Conservation (phyloP, 2,888 invertebrate species). For the Empis stercorea region DNA sequence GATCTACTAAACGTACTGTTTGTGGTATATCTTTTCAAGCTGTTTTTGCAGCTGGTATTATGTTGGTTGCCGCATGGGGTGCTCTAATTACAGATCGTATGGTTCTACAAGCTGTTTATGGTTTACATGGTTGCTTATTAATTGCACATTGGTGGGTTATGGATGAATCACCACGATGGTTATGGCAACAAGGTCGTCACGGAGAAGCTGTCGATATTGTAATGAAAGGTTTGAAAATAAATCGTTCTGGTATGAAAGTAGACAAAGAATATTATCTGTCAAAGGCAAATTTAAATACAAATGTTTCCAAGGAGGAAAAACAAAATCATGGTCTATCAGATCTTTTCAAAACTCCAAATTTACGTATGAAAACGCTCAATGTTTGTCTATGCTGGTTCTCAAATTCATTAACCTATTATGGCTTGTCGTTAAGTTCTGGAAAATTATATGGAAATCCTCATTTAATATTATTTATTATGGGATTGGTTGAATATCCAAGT, state of each 20-base stretch:
- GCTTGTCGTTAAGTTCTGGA: conserved; percentile 67
- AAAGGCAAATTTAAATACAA: conserved; percentile 36
- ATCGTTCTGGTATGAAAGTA: conserved; percentile 47
- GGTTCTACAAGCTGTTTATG: conserved; percentile 65
- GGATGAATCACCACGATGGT: conserved; percentile 81
- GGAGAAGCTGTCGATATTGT: conserved; percentile 63
- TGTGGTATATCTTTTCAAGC: conserved; percentile 72
- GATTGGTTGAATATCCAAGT: conserved; percentile 69
- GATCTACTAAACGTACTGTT: conserved; percentile 61
- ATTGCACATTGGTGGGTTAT: conserved; percentile 76
- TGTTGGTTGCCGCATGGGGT: conserved; percentile 75
- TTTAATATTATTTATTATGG: conserved; percentile 62
- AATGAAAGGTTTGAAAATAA: conserved; percentile 60
- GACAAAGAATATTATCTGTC: conserved; percentile 55
- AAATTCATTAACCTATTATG: conserved; percentile 78
- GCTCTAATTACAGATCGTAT: conserved; percentile 58
- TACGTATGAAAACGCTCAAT: conserved; percentile 65
- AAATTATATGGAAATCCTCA: conserved; percentile 72
- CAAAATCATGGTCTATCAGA: conserved; percentile 49
- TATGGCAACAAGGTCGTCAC: conserved; percentile 69
- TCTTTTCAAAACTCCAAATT: conserved; percentile 67
- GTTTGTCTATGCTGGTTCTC: conserved; percentile 78
- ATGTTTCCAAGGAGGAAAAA: conserved; percentile 25
- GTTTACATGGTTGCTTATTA: conserved; percentile 57
- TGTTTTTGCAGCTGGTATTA: conserved; percentile 66